Evolutionary conservation across 1,140 invertebrate genomes (phyloP).

Genomic region (Stenopsyche tienmushanensis): DNA sequence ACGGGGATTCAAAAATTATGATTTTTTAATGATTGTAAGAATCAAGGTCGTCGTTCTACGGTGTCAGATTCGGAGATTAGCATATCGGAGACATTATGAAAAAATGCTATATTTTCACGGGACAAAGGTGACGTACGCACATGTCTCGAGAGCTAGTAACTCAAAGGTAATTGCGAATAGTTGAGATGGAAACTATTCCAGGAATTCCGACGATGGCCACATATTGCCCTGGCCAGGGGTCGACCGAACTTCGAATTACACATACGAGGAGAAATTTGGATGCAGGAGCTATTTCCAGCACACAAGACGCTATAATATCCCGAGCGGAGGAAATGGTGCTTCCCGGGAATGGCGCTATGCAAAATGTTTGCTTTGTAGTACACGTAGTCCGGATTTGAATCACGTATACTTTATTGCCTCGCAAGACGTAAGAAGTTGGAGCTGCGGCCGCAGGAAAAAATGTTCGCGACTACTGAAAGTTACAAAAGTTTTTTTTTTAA

Average conservation of each 20-base stretch:
- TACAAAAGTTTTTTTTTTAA: no score
- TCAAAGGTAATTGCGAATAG: constrained; percentile 34
- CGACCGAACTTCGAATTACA: constrained; percentile 22
- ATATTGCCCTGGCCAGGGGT: constrained; percentile 17
- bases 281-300: not conserved
- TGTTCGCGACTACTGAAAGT: not conserved
- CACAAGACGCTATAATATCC: not conserved
- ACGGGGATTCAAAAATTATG: no score
- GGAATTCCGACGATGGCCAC: constrained; percentile 23
- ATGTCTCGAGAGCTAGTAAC: constrained; percentile 11
- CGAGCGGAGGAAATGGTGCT: not conserved
- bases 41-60: no score
- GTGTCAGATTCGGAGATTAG: no score
- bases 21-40: no score
- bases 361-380: constrained; percentile 28
- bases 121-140: constrained; percentile 10
- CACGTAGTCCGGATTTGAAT: constrained; percentile 17
- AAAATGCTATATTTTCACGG: constrained; percentile 10
- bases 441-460: not conserved
- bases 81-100: constrained; percentile 3
- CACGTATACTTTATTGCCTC: not conserved
- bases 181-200: constrained; percentile 24
- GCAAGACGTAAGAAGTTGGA: not conserved
- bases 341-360: not conserved
- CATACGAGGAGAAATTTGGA: constrained; percentile 3